Percentiles rank a stretch among this genome's conserved stretches.
Evolutionary conservation across 2,113 vertebrate genomes (phyloP).

Genomic region (Hydropotes inermis): DNA sequence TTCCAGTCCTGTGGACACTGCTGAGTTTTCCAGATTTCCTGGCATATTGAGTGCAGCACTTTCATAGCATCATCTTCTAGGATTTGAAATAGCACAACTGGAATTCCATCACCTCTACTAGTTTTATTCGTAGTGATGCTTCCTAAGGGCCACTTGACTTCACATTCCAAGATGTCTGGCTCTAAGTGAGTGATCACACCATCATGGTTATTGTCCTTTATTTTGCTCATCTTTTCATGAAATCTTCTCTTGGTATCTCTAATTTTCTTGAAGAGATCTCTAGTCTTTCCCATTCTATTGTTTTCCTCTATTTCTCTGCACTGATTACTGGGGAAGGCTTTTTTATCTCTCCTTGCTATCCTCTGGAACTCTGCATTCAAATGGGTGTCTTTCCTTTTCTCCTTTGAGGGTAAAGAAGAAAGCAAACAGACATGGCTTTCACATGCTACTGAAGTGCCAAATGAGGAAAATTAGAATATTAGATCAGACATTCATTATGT

Average conservation of each 20-base stretch:
- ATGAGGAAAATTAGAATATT: neutral
- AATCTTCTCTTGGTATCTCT: neutral
- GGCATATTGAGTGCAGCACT: neutral
- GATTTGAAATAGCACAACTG: neutral
- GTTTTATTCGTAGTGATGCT: neutral
- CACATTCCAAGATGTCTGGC: neutral
- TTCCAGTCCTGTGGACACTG: neutral
- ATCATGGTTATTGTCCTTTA: neutral
- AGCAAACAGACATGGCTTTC: neutral
- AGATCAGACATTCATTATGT: neutral
- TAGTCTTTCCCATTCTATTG: neutral
- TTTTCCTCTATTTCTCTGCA: neutral
- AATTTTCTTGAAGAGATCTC: neutral
- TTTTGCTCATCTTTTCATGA: neutral
- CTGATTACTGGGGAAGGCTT: neutral
- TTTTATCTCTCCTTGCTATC: neutral
- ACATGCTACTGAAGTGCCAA: neutral
- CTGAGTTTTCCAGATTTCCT: neutral
- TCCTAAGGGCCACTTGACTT: neutral
- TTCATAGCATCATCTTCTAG: neutral
- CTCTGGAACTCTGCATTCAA: neutral
- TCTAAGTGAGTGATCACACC: neutral
- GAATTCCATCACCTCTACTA: neutral
- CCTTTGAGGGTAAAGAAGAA: neutral
- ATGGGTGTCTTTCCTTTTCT: neutral